These are phyloP conservation scores for Aurelia aurita DNA, from an alignment of 30 jellyfish, hydroid and myxozoan genomes.

Conservation along the genomic window DNA sequence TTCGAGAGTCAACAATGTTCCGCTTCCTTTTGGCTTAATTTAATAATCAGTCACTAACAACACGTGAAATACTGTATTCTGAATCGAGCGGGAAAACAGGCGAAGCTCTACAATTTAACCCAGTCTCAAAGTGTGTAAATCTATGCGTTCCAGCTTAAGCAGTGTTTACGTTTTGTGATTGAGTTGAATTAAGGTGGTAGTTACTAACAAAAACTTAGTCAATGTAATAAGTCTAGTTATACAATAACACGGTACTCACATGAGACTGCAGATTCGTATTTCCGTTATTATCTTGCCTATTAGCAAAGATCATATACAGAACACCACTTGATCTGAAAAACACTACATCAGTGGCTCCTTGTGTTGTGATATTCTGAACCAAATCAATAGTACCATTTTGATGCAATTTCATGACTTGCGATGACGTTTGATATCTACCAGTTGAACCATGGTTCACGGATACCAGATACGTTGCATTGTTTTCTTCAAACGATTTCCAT, in stretches of 20 bases:
- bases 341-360: constrained; percentile 65
- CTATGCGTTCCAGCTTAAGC: too few species aligned
- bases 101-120: too few species aligned
- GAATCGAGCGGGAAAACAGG: too few species aligned
- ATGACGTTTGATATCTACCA: constrained; percentile 60
- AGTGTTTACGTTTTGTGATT: too few species aligned
- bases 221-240: too few species aligned
- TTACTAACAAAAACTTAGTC: too few species aligned
- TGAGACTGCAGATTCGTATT: constrained; percentile 46
- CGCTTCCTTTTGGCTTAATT: too few species aligned
- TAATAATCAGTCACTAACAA: too few species aligned
- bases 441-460: constrained; percentile 63
- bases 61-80: too few species aligned
- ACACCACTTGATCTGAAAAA: constrained; percentile 50
- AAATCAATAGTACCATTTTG: constrained; percentile 30
- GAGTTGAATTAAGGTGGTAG: too few species aligned
- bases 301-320: constrained; percentile 37
- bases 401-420: constrained; percentile 52
- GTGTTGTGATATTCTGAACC: constrained; percentile 68
- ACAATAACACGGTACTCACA: not conserved
- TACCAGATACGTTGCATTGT: constrained; percentile 17
- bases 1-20: too few species aligned
- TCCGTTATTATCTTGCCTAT: constrained; percentile 54
- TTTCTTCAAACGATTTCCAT: constrained; percentile 44
- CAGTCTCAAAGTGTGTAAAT: too few species aligned